Evolutionary conservation across 2,888 invertebrate species (phyloP).

Genomic region (Cheilosia vernalis): DNA sequence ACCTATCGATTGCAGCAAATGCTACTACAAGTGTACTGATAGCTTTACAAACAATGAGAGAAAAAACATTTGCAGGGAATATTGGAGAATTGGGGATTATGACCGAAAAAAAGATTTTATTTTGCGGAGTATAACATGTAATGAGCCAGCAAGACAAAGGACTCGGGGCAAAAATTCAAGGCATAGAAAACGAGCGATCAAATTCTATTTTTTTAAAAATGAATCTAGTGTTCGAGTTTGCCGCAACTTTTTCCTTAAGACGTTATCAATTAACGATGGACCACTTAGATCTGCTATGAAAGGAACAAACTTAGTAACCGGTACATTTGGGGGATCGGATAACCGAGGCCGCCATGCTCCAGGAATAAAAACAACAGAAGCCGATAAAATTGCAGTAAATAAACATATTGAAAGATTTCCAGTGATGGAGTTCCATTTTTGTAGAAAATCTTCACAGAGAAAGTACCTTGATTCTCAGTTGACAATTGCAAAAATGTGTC

Average conservation of each 20-base stretch:
- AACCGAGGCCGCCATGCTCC: not conserved
- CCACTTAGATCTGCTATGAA: not conserved
- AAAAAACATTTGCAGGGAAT: not conserved
- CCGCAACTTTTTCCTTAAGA: too few relatives aligned
- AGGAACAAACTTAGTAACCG: not conserved
- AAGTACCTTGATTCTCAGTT: slow-evolving; percentile 1
- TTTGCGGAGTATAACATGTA: not conserved
- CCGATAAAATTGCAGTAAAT: not conserved
- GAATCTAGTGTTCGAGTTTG: not conserved
- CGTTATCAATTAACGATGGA: too few relatives aligned
- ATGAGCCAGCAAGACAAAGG: not conserved
- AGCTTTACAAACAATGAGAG: not conserved
- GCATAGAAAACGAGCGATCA: too few relatives aligned
- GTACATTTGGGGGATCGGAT: not conserved
- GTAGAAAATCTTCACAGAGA: slow-evolving; percentile 1
- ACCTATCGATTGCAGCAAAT: not conserved
- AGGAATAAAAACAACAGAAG: slow-evolving; percentile 11
- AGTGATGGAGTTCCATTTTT: not conserved
- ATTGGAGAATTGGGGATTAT: not conserved
- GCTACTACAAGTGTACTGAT: not conserved
- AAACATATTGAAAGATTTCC: not conserved
- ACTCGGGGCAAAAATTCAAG: too few relatives aligned
- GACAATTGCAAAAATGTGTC: slow-evolving; percentile 11
- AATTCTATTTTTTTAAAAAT: not conserved
- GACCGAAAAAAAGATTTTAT: not conserved